A percentile compares a stretch with the other conserved stretches of the same genome.
Conservation (phyloP, 1,140 invertebrate species). For the Trachymyrmex septentrionalis region DNA sequence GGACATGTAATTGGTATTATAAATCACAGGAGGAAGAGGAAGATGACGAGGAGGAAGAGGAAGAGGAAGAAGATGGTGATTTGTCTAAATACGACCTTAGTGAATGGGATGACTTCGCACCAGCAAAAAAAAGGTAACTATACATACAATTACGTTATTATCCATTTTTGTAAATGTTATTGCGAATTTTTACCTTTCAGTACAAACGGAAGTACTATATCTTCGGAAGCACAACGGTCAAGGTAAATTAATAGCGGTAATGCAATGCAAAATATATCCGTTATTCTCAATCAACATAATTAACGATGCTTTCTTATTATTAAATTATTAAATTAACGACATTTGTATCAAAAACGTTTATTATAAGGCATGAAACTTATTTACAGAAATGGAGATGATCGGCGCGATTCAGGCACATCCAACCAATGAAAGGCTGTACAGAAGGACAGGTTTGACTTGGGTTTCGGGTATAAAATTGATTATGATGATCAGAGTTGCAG, state of each 20-base stretch:
- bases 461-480: constrained; percentile 80
- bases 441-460: constrained; percentile 80
- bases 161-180: constrained; percentile 21
- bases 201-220: constrained; percentile 78
- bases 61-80: constrained; percentile 90
- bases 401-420: constrained; percentile 78
- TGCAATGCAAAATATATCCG: constrained; percentile 19
- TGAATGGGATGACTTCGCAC: constrained; percentile 89
- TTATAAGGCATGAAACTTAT: constrained; percentile 43
- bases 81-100: constrained; percentile 94
- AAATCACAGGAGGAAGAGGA: constrained; percentile 82
- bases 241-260: constrained; percentile 78
- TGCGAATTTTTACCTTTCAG: constrained; percentile 73
- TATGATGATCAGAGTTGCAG: constrained; percentile 60
- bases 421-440: constrained; percentile 75
- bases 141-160: not conserved
- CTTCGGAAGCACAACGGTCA: constrained; percentile 78
- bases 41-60: constrained; percentile 73
- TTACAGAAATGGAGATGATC: constrained; percentile 79
- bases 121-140: constrained; percentile 82
- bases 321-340: constrained; percentile 35
- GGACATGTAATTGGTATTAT: not conserved
- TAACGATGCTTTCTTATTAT: constrained; percentile 3
- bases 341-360: constrained; percentile 44
- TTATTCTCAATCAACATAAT: constrained; percentile 23